Evolutionary conservation across 2,797 vertebrate genomes (phyloP).

Genomic region (Pelobates cultripes): DNA sequence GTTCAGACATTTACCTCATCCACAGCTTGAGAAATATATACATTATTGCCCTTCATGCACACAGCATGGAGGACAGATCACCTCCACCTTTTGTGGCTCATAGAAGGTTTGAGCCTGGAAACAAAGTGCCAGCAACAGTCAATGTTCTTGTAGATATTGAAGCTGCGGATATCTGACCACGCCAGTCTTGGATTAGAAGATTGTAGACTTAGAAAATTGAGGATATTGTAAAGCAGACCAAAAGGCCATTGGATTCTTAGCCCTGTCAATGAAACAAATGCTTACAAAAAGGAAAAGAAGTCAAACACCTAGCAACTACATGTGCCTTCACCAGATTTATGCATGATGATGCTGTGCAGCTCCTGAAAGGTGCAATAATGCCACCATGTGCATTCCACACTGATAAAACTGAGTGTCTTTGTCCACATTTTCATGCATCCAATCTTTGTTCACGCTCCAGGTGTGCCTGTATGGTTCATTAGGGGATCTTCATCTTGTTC

Average conservation of each 20-base stretch:
- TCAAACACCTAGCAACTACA: not conserved
- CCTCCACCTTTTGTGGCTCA: too few species aligned
- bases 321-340: not conserved
- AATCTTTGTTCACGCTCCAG: constrained; percentile 84
- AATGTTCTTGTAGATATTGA: not conserved
- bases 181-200: not conserved
- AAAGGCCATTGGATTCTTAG: not conserved
- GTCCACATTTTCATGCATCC: not conserved
- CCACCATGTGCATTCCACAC: constrained; percentile 1
- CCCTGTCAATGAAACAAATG: not conserved
- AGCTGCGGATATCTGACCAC: too few species aligned
- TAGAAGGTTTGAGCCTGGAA: not conserved
- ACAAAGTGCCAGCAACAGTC: not conserved
- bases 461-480: constrained; percentile 87
- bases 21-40: not conserved
- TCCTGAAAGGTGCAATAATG: not conserved
- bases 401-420: not conserved
- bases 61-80: too few species aligned
- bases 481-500: constrained; percentile 75
- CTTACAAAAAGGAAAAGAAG: not conserved
- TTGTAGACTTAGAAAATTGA: not conserved
- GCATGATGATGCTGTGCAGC: not conserved
- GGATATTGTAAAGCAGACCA: not conserved
- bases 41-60: not conserved
- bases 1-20: not conserved